A percentile compares a stretch with the other conserved stretches of the same genome.
Evolutionary conservation across 53 echinoderm and acorn worm species (phyloP).

Genomic region (Arbacia lixula): DNA sequence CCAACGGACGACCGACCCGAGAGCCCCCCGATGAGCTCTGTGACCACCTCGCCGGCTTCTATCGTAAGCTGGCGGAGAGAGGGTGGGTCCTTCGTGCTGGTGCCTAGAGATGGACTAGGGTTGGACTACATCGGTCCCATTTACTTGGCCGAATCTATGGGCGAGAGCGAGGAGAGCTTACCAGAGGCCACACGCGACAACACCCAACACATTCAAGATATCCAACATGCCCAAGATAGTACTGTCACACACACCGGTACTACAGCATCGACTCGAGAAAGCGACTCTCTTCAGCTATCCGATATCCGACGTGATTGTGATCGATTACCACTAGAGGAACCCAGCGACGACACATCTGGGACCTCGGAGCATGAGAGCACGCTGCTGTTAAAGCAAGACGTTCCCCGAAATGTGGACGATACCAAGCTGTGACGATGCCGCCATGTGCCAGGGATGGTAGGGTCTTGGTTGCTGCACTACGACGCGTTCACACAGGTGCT

Average conservation of each 20-base stretch:
- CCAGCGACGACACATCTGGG: no score
- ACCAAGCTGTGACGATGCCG: no score
- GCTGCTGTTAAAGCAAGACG: no score
- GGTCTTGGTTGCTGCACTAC: no score
- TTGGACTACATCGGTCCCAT: conserved; percentile 39
- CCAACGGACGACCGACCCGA: conserved; percentile 1
- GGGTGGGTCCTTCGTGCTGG: conserved; percentile 12
- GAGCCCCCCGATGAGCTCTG: background rate
- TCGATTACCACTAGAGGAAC: no score
- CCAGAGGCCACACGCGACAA: background rate
- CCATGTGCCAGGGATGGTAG: no score
- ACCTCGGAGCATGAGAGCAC: no score
- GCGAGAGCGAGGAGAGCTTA: conserved; percentile 29
- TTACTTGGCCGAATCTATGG: conserved; percentile 35
- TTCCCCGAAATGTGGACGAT: no score
- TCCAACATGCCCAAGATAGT: background rate
- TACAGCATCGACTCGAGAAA: no score
- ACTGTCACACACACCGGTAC: background rate
- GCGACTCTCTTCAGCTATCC: no score
- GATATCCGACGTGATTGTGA: no score
- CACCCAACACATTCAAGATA: background rate
- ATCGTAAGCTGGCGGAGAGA: conserved; percentile 35
- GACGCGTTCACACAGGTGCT: no score
- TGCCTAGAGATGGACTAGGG: conserved; percentile 15
- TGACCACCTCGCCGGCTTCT: conserved; percentile 34